Evolutionary conservation across 2,797 vertebrate species (phyloP).

Genomic region (Cryptoblepharus egeriae): DNA sequence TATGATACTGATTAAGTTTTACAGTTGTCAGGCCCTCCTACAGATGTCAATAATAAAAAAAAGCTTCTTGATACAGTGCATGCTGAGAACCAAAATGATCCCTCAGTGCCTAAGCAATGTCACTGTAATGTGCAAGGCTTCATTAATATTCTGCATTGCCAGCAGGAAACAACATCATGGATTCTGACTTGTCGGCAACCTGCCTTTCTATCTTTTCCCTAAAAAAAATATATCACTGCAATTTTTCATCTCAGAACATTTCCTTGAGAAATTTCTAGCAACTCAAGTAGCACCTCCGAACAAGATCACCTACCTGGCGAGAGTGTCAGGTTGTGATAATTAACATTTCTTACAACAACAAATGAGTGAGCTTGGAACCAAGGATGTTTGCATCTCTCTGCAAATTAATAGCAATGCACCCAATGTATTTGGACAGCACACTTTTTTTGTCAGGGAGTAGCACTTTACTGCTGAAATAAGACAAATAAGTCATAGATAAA

Average conservation of each 20-base stretch:
- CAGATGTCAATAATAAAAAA: conserved; percentile 18
- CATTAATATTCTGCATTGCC: conserved; percentile 13
- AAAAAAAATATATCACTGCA: not conserved
- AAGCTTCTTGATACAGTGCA: conserved; percentile 5
- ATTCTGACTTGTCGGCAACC: conserved; percentile 4
- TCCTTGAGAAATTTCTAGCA: not conserved
- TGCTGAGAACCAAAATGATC: not conserved
- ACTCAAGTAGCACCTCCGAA: not conserved
- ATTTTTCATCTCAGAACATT: not conserved
- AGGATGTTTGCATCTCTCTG: not conserved
- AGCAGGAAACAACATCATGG: conserved; percentile 21
- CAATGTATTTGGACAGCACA: not conserved
- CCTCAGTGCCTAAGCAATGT: not conserved
- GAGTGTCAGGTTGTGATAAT: not conserved
- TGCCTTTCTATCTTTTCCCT: not conserved
- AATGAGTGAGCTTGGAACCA: not conserved
- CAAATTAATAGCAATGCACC: not conserved
- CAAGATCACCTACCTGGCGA: too few relatives aligned
- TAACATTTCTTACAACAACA: conserved; percentile 6
- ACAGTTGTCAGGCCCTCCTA: conserved; percentile 1
- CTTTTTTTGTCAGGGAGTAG: not conserved
- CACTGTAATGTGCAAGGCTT: conserved; percentile 5
- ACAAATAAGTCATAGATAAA: too few relatives aligned
- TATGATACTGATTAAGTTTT: not conserved
- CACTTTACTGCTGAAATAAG: not conserved